Percentiles rank a stretch among this genome's conserved stretches.
Evolutionary conservation across 1,140 invertebrate genomes (phyloP).

Genomic region (Venustaconcha ellipsiformis): DNA sequence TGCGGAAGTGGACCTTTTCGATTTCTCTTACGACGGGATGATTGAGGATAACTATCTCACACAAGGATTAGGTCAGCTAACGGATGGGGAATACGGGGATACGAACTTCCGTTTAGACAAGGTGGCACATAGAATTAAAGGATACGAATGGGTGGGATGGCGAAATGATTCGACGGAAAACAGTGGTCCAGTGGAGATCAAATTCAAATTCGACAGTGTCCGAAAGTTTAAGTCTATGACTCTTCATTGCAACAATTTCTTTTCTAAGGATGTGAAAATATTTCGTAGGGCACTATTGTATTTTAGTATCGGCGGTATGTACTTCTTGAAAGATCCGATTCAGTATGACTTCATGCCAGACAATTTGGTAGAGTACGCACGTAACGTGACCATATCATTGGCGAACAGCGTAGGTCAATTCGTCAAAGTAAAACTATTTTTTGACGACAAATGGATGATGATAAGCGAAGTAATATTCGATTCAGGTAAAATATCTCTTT

Average conservation of each 20-base stretch:
- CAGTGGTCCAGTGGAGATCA: constrained; percentile 53
- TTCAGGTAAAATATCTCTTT: constrained; percentile 55
- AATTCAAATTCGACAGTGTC: constrained; percentile 89
- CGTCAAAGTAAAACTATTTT: constrained; percentile 84
- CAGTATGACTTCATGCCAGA: constrained; percentile 81
- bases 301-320: constrained; percentile 84
- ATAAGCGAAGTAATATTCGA: constrained; percentile 82
- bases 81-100: constrained; percentile 82
- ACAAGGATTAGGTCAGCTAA: constrained; percentile 86
- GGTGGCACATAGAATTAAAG: constrained; percentile 77
- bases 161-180: constrained; percentile 80
- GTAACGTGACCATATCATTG: constrained; percentile 86
- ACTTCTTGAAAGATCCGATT: constrained; percentile 82
- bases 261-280: constrained; percentile 77
- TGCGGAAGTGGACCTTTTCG: constrained; percentile 85
- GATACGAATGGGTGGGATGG: constrained; percentile 93
- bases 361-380: constrained; percentile 83
- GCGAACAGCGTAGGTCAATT: constrained; percentile 85
- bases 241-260: constrained; percentile 84
- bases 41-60: constrained; percentile 71
- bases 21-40: constrained; percentile 91
- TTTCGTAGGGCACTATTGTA: constrained; percentile 76
- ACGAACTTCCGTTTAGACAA: constrained; percentile 82
- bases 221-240: constrained; percentile 88
- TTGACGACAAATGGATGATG: constrained; percentile 89